Evolutionary conservation across 1,140 invertebrate genomes (phyloP).

Genomic region (Heterodera schachtii): DNA sequence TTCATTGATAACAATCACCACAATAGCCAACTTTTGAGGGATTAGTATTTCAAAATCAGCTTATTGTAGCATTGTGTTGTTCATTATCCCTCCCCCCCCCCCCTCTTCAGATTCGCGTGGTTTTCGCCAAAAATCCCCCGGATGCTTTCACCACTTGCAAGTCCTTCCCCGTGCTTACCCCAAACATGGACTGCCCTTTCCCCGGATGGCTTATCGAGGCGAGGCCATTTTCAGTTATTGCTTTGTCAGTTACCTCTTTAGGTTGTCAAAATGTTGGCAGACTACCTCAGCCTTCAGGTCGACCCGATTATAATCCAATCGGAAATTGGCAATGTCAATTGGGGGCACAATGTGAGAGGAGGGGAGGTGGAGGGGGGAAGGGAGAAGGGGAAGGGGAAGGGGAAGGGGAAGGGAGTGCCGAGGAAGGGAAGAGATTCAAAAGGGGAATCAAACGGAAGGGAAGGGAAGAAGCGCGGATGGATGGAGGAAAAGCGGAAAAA

Average conservation of each 20-base stretch:
- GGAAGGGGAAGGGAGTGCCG: too few relatives aligned
- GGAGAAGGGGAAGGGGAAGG: neutral
- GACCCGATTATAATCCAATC: slow-evolving; percentile 41
- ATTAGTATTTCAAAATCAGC: too few relatives aligned
- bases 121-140: slow-evolving; percentile 44
- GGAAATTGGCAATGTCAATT: slow-evolving; percentile 41
- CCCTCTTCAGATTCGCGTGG: neutral
- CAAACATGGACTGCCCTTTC: slow-evolving; percentile 43
- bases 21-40: too few relatives aligned
- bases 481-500: too few relatives aligned
- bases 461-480: too few relatives aligned
- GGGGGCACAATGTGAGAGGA: slow-evolving; percentile 37
- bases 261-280: slow-evolving; percentile 43
- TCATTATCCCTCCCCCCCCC: too few relatives aligned
- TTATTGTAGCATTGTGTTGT: too few relatives aligned
- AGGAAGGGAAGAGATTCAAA: too few relatives aligned
- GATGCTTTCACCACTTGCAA: slow-evolving; percentile 42
- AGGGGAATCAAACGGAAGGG: too few relatives aligned
- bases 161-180: slow-evolving; percentile 38
- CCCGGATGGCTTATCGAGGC: slow-evolving; percentile 46
- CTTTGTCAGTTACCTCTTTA: neutral
- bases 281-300: slow-evolving; percentile 23
- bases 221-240: neutral
- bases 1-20: too few relatives aligned
- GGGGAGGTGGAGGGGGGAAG: too few relatives aligned